Percentiles rank a stretch among this genome's conserved stretches.
Conservation (phyloP, 2,113 vertebrate genomes). For the Barnardius zonarius region DNA sequence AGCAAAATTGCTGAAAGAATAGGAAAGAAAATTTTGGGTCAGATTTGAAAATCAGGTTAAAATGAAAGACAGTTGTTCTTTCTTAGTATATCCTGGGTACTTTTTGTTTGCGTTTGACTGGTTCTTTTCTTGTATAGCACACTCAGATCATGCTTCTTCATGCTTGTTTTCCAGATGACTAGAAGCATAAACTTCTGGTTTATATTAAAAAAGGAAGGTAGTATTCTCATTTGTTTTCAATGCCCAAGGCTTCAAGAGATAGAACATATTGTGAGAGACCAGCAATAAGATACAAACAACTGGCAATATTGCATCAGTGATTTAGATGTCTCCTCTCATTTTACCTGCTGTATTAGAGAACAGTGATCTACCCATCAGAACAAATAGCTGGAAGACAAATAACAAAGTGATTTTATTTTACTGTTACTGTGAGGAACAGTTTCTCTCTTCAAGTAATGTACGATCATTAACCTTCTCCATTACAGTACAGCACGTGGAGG, state of each 20-base stretch:
- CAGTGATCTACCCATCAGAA: neutral
- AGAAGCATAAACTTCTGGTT: slow-evolving; percentile 12
- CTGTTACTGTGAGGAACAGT: neutral
- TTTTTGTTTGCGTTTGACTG: neutral
- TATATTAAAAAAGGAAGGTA: slow-evolving; percentile 19
- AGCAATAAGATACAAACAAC: neutral
- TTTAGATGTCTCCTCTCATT: slow-evolving; percentile 2
- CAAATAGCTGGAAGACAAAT: neutral
- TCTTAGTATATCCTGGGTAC: neutral
- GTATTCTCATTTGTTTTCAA: neutral
- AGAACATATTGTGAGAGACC: neutral
- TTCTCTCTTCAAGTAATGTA: neutral
- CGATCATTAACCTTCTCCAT: neutral
- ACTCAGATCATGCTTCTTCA: neutral
- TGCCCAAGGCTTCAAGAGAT: slow-evolving; percentile 11
- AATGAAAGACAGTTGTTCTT: neutral
- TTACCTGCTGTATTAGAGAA: neutral
- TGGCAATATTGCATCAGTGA: slow-evolving; percentile 6
- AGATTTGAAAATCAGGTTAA: neutral
- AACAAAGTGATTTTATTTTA: neutral
- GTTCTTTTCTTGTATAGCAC: neutral
- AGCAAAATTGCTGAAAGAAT: neutral
- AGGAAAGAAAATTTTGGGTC: neutral
- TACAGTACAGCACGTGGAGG: neutral
- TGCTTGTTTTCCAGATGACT: neutral